Base-by-base conservation (phyloP, 2,113 vertebrate genomes). In the Sporophila hypoxantha region DNA sequence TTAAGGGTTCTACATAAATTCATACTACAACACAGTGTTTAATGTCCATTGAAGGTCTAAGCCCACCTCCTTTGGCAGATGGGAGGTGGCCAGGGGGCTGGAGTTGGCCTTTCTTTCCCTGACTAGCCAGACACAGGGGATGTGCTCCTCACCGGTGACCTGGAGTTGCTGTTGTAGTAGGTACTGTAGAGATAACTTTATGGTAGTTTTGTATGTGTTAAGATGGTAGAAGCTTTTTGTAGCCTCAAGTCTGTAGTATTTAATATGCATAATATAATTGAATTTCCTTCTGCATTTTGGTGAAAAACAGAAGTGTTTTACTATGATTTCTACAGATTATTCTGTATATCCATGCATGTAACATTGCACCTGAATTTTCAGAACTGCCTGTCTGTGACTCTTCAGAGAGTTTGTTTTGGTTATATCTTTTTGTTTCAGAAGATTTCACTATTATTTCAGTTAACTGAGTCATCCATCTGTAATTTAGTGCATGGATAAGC, bases 251-350 rank as follows among this genome's bases (percentile, higher is more conserved):
- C 87, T 95, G 95, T 97, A 92, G 94, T 97, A 95, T 89, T 95
- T 97, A 95, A 95, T 90, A 94, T 94, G 95, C 91, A 92, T 89
- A 94, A 95, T 92, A 93, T 84, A 95, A 93, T 80, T 94, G 91
- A 94, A 92, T 94, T 97, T 97, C 96, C 94, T 94, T 97, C 95
- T 95, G 94, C 91, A 95, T 96, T 97, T 95, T 97, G 74, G 94
- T 95, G 96, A 76, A 78, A 79, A 96, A 94, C 76, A 6, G n/a
- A 93, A 93, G 93, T 93, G 89, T 91, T 95, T 97, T 96, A 92
- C 91, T 96, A 95, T 85, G 60, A 94, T 96, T 97, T 93, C 95
- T 96, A 93, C 96, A 93, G 89, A 96, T 56, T 89, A 77, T 68
- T 94, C 92, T 92, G 62, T 95, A 85, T 92, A 91, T 85, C 80